phyloP scores from a whole-genome alignment of 2,888 invertebrate species.

The Nephrotoma appendiculata region DNA sequence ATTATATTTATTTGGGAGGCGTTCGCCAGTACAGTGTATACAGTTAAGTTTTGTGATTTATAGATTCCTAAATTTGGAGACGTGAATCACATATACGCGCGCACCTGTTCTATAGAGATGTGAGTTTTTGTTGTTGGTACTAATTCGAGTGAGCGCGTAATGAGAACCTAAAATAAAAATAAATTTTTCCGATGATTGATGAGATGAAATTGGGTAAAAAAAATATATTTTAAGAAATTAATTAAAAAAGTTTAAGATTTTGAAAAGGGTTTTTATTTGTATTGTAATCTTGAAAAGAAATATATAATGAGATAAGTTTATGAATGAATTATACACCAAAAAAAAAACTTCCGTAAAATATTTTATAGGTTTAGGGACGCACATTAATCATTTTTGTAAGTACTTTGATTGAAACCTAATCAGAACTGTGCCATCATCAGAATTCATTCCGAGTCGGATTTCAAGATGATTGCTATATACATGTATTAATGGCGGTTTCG shows the following conservation, averaged over 20 bases:
- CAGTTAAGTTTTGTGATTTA: not conserved
- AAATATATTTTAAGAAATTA: not conserved
- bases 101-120: not conserved
- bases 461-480: too few relatives aligned
- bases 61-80: not conserved
- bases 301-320: not conserved
- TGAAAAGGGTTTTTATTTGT: not conserved
- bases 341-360: not conserved
- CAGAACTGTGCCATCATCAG: not conserved
- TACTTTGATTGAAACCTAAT: not conserved
- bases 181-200: not conserved
- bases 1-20: not conserved
- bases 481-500: too few relatives aligned
- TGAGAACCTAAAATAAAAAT: not conserved
- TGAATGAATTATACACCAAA: not conserved
- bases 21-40: not conserved
- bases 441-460: not conserved
- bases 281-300: not conserved
- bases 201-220: not conserved
- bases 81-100: not conserved
- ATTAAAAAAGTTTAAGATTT: not conserved
- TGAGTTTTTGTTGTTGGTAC: not conserved
- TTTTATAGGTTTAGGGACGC: not conserved
- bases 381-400: not conserved
- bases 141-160: not conserved